phyloP scores from a whole-genome alignment of 2,888 invertebrate genomes.

The Magallana nippona region DNA sequence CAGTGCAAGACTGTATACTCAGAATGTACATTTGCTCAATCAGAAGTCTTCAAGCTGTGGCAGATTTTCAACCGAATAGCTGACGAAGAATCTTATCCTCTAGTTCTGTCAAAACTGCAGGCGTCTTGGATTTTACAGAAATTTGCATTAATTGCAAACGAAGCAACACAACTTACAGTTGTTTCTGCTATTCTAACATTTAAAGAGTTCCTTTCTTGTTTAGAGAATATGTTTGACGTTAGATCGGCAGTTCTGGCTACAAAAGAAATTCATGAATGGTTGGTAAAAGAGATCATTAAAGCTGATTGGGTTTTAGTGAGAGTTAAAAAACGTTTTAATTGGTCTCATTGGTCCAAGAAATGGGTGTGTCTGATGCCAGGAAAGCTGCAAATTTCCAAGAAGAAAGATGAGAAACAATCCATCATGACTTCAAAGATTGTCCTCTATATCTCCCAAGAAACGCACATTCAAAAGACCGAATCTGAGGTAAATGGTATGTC shows the following conservation, averaged over 20 bases:
- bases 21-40: constrained; percentile 37
- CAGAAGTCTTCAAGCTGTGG: constrained; percentile 45
- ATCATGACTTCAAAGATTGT: neutral
- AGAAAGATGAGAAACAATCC: neutral
- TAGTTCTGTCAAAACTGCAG: constrained; percentile 43
- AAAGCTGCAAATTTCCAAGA: constrained; percentile 49
- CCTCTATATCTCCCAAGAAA: constrained; percentile 2
- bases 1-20: constrained; percentile 31
- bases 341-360: constrained; percentile 53
- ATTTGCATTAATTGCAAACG: constrained; percentile 27
- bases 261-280: constrained; percentile 51
- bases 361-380: constrained; percentile 54
- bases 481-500: neutral
- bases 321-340: constrained; percentile 52
- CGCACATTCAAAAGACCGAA: neutral
- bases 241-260: constrained; percentile 34
- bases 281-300: constrained; percentile 53
- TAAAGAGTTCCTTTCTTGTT: neutral
- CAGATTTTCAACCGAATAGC: constrained; percentile 51
- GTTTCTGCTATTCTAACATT: neutral
- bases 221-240: neutral
- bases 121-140: constrained; percentile 51
- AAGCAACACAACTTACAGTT: no score
- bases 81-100: constrained; percentile 49
- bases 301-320: constrained; percentile 55